phyloP scores from a whole-genome alignment of 1,140 invertebrate genomes.

The Drosophila dunni region DNA sequence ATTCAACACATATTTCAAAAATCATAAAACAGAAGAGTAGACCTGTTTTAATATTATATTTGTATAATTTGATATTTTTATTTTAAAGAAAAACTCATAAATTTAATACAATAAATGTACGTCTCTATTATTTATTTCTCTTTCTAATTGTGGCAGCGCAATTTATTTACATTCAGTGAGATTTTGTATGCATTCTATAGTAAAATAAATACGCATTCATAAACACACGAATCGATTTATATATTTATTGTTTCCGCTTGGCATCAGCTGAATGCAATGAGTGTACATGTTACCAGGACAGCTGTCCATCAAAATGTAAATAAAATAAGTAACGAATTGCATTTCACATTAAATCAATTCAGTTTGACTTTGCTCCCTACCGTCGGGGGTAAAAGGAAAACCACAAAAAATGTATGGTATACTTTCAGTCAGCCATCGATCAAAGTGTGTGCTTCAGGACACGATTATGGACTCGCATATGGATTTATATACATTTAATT shows the following conservation, averaged over 20 bases:
- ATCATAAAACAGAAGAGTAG: not conserved
- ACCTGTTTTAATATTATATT: not conserved
- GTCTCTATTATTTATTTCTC: not conserved
- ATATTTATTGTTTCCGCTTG: slow-evolving; percentile 51
- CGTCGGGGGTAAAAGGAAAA: slow-evolving; percentile 10
- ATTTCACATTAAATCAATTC: slow-evolving; percentile 74
- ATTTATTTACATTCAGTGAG: slow-evolving; percentile 13
- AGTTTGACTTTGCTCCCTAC: slow-evolving; percentile 45
- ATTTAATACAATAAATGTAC: slow-evolving; percentile 6
- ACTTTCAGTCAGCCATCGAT: slow-evolving; percentile 9
- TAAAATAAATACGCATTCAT: slow-evolving; percentile 25
- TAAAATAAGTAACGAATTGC: slow-evolving; percentile 57
- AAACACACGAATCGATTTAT: slow-evolving; percentile 44
- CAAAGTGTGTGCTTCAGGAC: slow-evolving; percentile 7
- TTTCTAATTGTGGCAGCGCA: slow-evolving; percentile 10
- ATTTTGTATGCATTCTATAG: slow-evolving; percentile 1
- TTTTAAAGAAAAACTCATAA: not conserved
- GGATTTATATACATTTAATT: slow-evolving; percentile 56
- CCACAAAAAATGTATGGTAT: slow-evolving; percentile 33
- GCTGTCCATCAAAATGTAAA: slow-evolving; percentile 55
- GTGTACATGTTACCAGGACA: slow-evolving; percentile 22
- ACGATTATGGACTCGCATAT: slow-evolving; percentile 18
- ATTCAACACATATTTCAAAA: not conserved
- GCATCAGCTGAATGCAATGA: slow-evolving; percentile 48
- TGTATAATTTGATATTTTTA: not conserved